These are phyloP conservation scores for Neotoxoptera formosana DNA, from an alignment of 1,140 invertebrate genomes.

Conservation along the genomic window DNA sequence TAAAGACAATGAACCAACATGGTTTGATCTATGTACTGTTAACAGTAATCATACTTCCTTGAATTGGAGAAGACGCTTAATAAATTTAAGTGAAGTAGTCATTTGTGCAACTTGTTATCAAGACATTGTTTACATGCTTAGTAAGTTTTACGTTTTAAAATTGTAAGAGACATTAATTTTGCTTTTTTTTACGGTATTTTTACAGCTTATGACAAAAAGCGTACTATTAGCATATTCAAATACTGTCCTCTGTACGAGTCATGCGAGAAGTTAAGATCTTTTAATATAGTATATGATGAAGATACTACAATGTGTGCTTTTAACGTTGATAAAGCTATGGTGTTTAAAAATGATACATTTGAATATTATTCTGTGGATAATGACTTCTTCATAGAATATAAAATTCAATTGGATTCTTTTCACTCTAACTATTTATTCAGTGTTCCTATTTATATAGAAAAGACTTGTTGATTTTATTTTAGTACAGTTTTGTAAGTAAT, in stretches of 20 bases:
- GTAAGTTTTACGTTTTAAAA: neutral
- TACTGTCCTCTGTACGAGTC: neutral
- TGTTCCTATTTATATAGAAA: neutral
- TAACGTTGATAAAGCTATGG: conserved; percentile 29
- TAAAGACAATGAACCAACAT: neutral
- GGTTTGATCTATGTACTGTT: neutral
- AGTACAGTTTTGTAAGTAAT: neutral
- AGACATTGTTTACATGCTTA: neutral
- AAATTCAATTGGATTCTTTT: conserved; percentile 13
- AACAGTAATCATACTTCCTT: neutral
- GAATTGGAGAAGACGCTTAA: neutral
- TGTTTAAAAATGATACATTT: neutral
- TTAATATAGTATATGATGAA: neutral
- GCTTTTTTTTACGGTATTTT: neutral
- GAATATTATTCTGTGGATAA: neutral
- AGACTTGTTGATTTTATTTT: neutral
- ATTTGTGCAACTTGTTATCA: neutral
- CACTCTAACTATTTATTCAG: conserved; percentile 17
- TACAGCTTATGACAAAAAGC: neutral
- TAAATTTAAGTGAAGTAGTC: neutral
- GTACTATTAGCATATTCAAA: neutral
- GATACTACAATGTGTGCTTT: conserved; percentile 31
- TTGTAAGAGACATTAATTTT: neutral
- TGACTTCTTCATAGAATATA: neutral
- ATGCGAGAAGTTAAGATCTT: neutral